Evolutionary conservation across 2,113 vertebrate species (phyloP), one percentile per base, ranked within the genome.

Genomic region (Embiotoca jacksoni): DNA sequence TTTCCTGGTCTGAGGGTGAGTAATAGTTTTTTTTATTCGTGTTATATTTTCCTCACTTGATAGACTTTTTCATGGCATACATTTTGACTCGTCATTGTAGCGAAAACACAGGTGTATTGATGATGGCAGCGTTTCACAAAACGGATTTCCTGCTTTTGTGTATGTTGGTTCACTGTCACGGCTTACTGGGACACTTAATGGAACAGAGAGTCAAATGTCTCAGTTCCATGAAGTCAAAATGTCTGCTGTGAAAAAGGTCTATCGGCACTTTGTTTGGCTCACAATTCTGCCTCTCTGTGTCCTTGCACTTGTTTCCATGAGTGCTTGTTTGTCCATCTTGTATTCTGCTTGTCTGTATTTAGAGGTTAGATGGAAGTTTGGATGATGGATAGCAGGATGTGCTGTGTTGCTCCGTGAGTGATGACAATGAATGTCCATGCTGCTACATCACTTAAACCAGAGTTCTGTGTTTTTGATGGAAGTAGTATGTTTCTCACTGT

Each of bases 1-100:
- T 99, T 99, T 92, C 97, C 97, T 75, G 98, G 98, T 33, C 91
- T 99, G 60, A 96, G 95, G 93, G 98, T 99, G 84, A 97, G 98
- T 97, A 81, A 52, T 5, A 3, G 2, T 57, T 70, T 56, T 58
- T 14, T 64, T 83, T 54, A 37, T 55, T 15, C 2, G 14, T 61
- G 30, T 49, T 54, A 47, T 1, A n/a, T 72, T 73, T 79, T 14
- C 47, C 7, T 33, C 35, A 7, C 23, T n/a, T 15, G 41, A 54
- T n/a, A 9, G 9, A 15, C 36, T 66, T 30, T 39, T 7, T 64
- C 41, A 16, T 54, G 15, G 49, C 32, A n/a, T 2, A 56, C 54
- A 50, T 0, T 66, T 23, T 23, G 23, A 23, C 23, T 23, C 23
- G 23, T 23, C 23, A 23, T 23, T 23, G 23, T 23, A 23, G 23